Percentiles rank a stretch among this genome's conserved stretches.
These are phyloP conservation scores for Euthynnus affinis DNA, from an alignment of 2,797 vertebrate genomes.

Conservation along the genomic window DNA sequence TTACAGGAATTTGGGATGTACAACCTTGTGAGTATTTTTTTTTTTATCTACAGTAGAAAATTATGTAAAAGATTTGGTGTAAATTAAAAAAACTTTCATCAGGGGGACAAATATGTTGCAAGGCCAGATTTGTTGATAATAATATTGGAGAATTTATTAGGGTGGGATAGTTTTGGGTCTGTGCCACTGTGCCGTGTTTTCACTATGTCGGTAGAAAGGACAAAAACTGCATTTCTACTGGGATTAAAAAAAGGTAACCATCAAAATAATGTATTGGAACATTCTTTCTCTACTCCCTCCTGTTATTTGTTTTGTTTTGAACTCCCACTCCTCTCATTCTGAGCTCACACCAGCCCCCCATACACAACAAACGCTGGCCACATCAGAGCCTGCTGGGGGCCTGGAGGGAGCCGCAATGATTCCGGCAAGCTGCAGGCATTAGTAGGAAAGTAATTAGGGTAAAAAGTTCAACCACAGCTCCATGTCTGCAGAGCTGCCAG, in stretches of 20 bases:
- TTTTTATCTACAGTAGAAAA: too few relatives aligned
- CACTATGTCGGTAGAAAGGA: not conserved
- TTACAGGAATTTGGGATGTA: too few relatives aligned
- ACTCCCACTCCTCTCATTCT: slow-evolving; percentile 32
- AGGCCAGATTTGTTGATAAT: too few relatives aligned
- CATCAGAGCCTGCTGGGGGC: slow-evolving; percentile 93
- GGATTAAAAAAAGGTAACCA: slow-evolving; percentile 56
- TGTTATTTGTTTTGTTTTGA: slow-evolving; percentile 48
- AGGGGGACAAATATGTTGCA: too few relatives aligned
- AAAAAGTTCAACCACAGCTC: slow-evolving; percentile 97
- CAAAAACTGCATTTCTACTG: not conserved
- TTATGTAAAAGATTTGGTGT: too few relatives aligned
- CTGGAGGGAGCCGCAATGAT: slow-evolving; percentile 93
- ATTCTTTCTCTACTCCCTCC: slow-evolving; percentile 1
- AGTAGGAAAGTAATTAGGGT: slow-evolving; percentile 96
- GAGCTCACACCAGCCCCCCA: slow-evolving; percentile 81
- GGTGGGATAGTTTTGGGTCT: not conserved
- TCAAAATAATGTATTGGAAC: slow-evolving; percentile 82
- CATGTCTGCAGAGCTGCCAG: slow-evolving; percentile 90
- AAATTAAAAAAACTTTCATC: too few relatives aligned
- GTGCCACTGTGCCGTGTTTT: not conserved
- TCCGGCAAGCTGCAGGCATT: slow-evolving; percentile 94
- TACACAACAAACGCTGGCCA: slow-evolving; percentile 93
- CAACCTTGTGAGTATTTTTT: too few relatives aligned
- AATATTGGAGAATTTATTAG: not conserved